These are phyloP conservation scores for Stenodema calcarata DNA, from an alignment of 2,888 invertebrate species.

Conservation along the genomic window DNA sequence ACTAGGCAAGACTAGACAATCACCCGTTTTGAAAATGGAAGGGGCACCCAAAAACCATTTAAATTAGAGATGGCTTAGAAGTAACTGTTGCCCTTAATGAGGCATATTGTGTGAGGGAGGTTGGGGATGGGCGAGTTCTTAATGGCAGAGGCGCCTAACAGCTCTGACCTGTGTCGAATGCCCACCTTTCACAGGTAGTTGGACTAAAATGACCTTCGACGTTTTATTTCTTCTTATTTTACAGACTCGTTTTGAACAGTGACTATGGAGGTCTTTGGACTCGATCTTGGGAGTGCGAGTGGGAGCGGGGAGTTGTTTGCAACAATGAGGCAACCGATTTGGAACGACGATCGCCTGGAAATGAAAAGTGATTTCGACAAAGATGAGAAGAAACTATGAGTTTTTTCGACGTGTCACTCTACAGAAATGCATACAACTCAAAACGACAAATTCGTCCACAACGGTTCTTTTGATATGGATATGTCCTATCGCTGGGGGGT, in stretches of 20 bases:
- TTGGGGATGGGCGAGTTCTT: neutral
- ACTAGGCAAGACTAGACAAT: constrained; percentile 35
- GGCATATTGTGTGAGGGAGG: constrained; percentile 27
- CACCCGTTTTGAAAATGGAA: constrained; percentile 30
- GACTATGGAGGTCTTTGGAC: neutral
- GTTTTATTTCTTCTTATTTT: neutral
- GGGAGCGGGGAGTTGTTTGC: neutral
- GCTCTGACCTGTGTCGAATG: constrained; percentile 8
- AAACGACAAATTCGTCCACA: too few species aligned
- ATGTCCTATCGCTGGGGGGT: too few species aligned
- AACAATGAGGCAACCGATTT: neutral
- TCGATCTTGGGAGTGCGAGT: neutral
- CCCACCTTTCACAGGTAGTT: constrained; percentile 11
- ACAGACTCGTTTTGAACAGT: constrained; percentile 14
- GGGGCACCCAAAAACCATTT: constrained; percentile 2
- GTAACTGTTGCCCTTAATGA: constrained; percentile 39
- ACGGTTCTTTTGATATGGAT: too few species aligned
- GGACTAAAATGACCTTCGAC: constrained; percentile 7
- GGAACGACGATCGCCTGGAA: neutral
- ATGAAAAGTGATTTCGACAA: neutral
- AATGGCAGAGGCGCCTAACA: constrained; percentile 16
- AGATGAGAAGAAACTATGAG: too few species aligned
- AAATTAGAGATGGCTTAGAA: constrained; percentile 36
- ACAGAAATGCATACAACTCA: too few species aligned
- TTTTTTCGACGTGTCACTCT: too few species aligned